A percentile compares a stretch with the other conserved stretches of the same genome.
phyloP scores from a whole-genome alignment of 2,797 vertebrate species.

The Oceanodroma leucorhoa region DNA sequence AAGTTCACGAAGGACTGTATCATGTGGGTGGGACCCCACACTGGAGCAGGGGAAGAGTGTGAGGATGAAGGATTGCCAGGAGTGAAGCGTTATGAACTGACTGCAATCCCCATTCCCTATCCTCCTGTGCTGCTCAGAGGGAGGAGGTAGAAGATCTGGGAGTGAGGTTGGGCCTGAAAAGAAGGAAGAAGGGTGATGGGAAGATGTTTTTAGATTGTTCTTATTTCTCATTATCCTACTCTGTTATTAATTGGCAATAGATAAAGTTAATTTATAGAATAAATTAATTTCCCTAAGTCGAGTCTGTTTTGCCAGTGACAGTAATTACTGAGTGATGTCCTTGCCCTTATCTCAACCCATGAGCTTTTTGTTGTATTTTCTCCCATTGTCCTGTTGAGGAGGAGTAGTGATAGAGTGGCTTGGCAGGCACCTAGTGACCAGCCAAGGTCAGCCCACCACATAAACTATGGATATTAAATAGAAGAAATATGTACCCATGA shows the following conservation, averaged over 20 bases:
- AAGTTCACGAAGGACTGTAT: not conserved
- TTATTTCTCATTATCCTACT: not conserved
- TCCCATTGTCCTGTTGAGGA: not conserved
- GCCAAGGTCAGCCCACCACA: not conserved
- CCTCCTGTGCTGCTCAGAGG: not conserved
- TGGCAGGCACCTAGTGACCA: not conserved
- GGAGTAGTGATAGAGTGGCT: fast-evolving
- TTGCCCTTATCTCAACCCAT: not conserved
- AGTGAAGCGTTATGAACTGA: not conserved
- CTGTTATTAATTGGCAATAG: not conserved
- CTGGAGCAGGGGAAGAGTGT: not conserved
- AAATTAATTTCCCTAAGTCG: not conserved
- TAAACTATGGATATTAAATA: not conserved
- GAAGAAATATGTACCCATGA: not conserved
- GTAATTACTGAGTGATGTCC: not conserved
- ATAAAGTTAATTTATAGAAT: not conserved
- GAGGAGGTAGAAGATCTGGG: not conserved
- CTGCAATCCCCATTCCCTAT: not conserved
- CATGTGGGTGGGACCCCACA: fast-evolving
- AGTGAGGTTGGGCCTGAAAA: not conserved
- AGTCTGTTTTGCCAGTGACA: not conserved
- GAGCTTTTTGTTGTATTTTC: not conserved
- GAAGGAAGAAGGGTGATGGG: not conserved
- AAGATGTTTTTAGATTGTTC: not conserved
- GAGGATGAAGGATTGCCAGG: not conserved